Evolutionary conservation across 2,797 vertebrate genomes (phyloP), one percentile per base, ranked within the genome.

Genomic region (Hapalemur alaotrensis): DNA sequence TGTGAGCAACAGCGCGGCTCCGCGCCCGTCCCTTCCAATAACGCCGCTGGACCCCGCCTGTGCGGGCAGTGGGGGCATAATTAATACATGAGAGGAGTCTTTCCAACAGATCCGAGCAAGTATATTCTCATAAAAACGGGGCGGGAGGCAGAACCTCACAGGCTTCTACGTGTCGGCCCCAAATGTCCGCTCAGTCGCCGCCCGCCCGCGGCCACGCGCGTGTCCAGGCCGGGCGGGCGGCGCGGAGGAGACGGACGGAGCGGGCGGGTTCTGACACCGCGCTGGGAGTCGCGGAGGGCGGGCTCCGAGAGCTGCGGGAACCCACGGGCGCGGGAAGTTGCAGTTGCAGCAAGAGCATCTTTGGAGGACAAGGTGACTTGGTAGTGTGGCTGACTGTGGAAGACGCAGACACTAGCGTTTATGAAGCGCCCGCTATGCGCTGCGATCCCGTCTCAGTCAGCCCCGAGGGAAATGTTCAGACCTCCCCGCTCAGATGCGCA

Each of bases 61-160:
- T 94, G 76, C 97, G 97, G 97, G 98, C 97, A 97, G 80, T 17
- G 38, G 91, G 84, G 59, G 89, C 78, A 69, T 97, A 94, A 97
- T 96, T 89, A 97, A 79, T 88, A 85, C 43, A n/a, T 20, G 57
- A 93, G 94, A 89, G 52, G 76, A 95, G 65, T 46, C 50, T 95
- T 85, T 25, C 91, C 67, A 72, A 65, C 82, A 96, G 85, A 95
- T 82, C 86, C 81, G 84, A 95, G 91, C 61, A 30, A 61, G 72
- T 9, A 20, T 1, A 20, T 52, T 57, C 93, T 94, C 89, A 86
- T 94, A 91, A 95, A 87, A 82, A 50, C 57, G 79, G 70, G 83
- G 13, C 2, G 20, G 76, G 83, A 95, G 79, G 61, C 87, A 76
- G 70, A 43, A 15, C 32, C 54, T 67, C 25, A 54, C 97, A 97